Evolutionary conservation across 2,113 vertebrate genomes (phyloP), one percentile per base, ranked within the genome.

Genomic region (Tretioscincus oriximinensis): DNA sequence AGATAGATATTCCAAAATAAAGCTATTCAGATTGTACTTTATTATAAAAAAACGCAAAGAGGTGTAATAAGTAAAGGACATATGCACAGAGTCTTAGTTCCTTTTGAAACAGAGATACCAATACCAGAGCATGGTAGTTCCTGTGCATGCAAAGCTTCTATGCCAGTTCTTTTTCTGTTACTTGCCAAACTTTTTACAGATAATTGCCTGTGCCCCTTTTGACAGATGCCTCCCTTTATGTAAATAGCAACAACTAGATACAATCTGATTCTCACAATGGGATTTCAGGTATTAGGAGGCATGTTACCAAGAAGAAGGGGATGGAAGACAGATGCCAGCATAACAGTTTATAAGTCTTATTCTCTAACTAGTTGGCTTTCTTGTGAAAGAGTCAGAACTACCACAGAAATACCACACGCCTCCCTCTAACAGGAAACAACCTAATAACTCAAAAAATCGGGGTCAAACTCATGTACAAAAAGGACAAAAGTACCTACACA

Each of bases 201-300:
- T 65, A 7, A 16, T 68, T 26, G 67, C 9, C 49, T 29, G 20
- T n/a, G 58, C 16, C 45, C 68, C 66, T 24, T 61, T 60, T 21
- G 9, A 61, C 73, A 75, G 80, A 76, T 69, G 10, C 11, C 6
- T 68, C 51, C 49, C 10, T 41, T 60, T 81, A 81, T 60, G 80
- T 68, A 69, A 81, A 81, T 41, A 81, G n/a, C 18, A 61, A 58
- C 26, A n/a, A 45, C 35, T 41, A 68, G 64, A 67, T 21, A 20
- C 47, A 18, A 1, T 29, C 41, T 26, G n/a, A 28, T 3, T 47
- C 28, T 21, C 20, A 31, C 35, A 72, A 60, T 1, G 26, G 72
- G 65, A 54, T 1, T 11, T 76, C 65, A 47, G 80, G 64, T 76
- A 75, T 6, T 51, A 18, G 49, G 7, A 65, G 51, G 45, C 22